A percentile compares a stretch with the other conserved stretches of the same genome.
These are phyloP conservation scores for Phylloscopus whistleri DNA, from an alignment of 2,113 vertebrate genomes.

Conservation along the genomic window DNA sequence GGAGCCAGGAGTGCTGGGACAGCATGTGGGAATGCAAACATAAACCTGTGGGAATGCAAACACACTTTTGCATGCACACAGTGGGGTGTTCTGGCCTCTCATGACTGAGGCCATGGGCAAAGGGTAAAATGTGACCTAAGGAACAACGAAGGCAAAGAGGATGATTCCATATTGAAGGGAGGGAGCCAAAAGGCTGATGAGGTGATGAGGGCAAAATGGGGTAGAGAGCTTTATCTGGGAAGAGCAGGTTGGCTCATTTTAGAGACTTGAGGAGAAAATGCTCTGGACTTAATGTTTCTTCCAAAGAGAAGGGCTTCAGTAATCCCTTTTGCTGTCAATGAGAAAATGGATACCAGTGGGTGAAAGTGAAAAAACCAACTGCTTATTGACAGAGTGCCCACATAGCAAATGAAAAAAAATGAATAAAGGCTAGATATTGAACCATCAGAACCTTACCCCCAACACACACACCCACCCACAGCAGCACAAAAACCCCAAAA, in stretches of 20 bases:
- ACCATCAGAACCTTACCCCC: neutral
- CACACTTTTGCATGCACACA: neutral
- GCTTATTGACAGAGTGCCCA: neutral
- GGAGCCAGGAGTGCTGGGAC: neutral
- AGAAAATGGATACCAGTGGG: neutral
- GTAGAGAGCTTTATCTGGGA: neutral
- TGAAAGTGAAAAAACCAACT: neutral
- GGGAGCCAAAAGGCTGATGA: neutral
- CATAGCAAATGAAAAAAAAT: neutral
- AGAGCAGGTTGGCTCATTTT: neutral
- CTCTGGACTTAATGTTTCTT: neutral
- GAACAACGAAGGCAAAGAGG: neutral
- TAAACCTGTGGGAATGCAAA: neutral
- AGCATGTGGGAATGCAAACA: neutral
- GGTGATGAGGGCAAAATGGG: neutral
- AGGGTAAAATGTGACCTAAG: neutral
- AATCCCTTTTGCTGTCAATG: neutral
- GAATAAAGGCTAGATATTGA: neutral
- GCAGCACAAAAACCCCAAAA: neutral
- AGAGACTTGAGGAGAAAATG: neutral
- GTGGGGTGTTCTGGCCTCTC: neutral
- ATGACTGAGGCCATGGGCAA: neutral
- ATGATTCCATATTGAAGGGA: neutral
- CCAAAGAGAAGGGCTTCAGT: neutral
- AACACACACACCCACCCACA: neutral